Evolutionary conservation across 2,888 invertebrate genomes (phyloP), one percentile per base, ranked within the genome.

Genomic region (Papilio gigon): DNA sequence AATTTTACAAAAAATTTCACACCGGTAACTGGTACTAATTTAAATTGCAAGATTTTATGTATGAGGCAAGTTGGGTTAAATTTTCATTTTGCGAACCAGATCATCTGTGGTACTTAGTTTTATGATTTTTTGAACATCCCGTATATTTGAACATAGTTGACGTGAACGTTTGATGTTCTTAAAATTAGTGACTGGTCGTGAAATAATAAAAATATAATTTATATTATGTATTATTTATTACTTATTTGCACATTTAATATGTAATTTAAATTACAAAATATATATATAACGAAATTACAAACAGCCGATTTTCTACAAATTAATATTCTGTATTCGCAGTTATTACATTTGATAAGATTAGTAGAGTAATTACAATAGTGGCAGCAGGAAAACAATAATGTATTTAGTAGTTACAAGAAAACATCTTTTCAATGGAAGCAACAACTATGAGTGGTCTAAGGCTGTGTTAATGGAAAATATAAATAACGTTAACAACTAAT

Each of bases 401-500:
- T 27, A 47, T 22, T 70, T 73, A 71, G 68, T 72, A 67, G 44
- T 35, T 42, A 40, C 62, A 65, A 60, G 68, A 56, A 50, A 64
- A 72, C 65, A 63, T 20, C 67, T 68, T 65, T 61, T 70, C 60
- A 35, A 68, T n/a, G 25, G 65, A 44, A 40, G 35, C 12, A 47
- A 35, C 62, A 44, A 67, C 65, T 71, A 72, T 70, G 67, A 71
- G 67, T 67, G 67, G 70, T 65, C 71, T 72, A 68, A 67, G 68
- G 50, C 53, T 70, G 69, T 75, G 75, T 76, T 77, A 75, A 74
- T 75, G 63, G 73, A 77, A 78, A 82, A 81, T 84, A 82, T 86
- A 86, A 86, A 85, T 87, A 85, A 85, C 70, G 77, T 81, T 87
- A 87, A 80, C 73, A 80, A 74, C 81, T 84, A 82, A 74, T 73